These are phyloP conservation scores for Drosophila nr. perissopoda DNA, from an alignment of 2,888 invertebrate species.

Conservation along the genomic window DNA sequence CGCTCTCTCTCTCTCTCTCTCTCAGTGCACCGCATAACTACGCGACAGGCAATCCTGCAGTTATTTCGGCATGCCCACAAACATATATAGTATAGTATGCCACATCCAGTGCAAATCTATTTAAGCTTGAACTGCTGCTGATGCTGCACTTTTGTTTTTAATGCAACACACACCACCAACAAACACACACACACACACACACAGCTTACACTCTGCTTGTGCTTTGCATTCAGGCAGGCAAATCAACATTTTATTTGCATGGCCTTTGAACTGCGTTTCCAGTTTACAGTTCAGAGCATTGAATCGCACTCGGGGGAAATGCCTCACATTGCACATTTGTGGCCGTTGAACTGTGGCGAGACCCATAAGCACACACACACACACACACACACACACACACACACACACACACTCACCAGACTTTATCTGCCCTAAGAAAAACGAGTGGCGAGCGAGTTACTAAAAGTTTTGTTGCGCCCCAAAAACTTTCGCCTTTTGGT, in stretches of 20 bases:
- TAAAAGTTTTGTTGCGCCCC: slow-evolving; percentile 38
- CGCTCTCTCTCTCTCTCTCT: too few species aligned
- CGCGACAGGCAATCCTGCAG: slow-evolving; percentile 50
- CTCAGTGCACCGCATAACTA: slow-evolving; percentile 61
- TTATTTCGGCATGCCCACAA: slow-evolving; percentile 7
- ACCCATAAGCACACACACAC: slow-evolving; percentile 63
- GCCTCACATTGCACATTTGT: slow-evolving; percentile 50
- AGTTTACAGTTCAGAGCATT: slow-evolving; percentile 47
- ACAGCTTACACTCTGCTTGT: neutral
- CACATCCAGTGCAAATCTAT: slow-evolving; percentile 50
- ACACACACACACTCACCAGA: slow-evolving; percentile 14
- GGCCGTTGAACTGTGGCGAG: slow-evolving; percentile 72
- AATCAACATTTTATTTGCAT: slow-evolving; percentile 69
- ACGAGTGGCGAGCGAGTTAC: slow-evolving; percentile 16
- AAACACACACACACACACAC: neutral
- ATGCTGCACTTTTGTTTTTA: slow-evolving; percentile 52
- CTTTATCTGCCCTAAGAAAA: slow-evolving; percentile 39
- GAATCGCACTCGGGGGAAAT: slow-evolving; percentile 70
- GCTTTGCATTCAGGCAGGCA: slow-evolving; percentile 43
- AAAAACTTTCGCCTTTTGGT: slow-evolving; percentile 66
- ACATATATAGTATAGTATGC: neutral
- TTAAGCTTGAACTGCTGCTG: slow-evolving; percentile 62
- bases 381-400: slow-evolving; percentile 24
- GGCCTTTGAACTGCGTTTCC: slow-evolving; percentile 60
- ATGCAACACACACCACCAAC: slow-evolving; percentile 29